A percentile compares a stretch with the other conserved stretches of the same genome.
Conservation (phyloP, 2,888 invertebrate species). For the Sicus ferrugineus region DNA sequence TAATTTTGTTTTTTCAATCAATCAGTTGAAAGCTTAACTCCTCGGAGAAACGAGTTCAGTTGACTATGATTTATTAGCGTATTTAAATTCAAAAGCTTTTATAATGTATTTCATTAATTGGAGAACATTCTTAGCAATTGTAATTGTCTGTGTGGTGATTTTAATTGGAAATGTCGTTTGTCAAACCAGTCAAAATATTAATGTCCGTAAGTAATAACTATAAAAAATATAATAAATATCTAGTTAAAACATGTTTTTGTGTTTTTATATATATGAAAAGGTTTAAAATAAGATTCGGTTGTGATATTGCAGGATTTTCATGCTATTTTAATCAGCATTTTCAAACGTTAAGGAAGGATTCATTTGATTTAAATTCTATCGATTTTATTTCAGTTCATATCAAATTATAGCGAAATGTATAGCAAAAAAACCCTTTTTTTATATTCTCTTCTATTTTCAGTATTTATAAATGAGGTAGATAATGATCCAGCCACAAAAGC, state of each 20-base stretch:
- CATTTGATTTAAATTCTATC: too few relatives aligned
- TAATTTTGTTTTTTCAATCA: constrained; percentile 27
- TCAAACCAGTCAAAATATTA: constrained; percentile 77
- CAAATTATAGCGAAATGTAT: too few relatives aligned
- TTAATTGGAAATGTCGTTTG: constrained; percentile 43
- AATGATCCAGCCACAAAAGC: constrained; percentile 77
- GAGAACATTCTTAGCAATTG: constrained; percentile 34
- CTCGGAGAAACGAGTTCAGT: not conserved
- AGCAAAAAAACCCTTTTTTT: too few relatives aligned
- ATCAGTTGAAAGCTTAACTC: constrained; percentile 21
- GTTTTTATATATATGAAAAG: not conserved
- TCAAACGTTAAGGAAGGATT: too few relatives aligned
- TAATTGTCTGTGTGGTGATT: constrained; percentile 40
- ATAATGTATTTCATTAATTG: constrained; percentile 35
- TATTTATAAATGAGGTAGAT: constrained; percentile 78
- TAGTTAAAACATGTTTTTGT: not conserved
- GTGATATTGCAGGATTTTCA: not conserved
- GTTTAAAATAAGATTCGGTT: not conserved
- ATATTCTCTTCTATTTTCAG: constrained; percentile 61
- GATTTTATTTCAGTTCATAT: too few relatives aligned
- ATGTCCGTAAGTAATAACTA: constrained; percentile 71
- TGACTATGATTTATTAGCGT: not conserved
- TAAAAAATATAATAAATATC: not conserved
- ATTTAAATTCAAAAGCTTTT: constrained; percentile 6
- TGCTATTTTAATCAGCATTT: not conserved